Evolutionary conservation across 2,888 invertebrate species (phyloP).

Genomic region (Timema cristinae): DNA sequence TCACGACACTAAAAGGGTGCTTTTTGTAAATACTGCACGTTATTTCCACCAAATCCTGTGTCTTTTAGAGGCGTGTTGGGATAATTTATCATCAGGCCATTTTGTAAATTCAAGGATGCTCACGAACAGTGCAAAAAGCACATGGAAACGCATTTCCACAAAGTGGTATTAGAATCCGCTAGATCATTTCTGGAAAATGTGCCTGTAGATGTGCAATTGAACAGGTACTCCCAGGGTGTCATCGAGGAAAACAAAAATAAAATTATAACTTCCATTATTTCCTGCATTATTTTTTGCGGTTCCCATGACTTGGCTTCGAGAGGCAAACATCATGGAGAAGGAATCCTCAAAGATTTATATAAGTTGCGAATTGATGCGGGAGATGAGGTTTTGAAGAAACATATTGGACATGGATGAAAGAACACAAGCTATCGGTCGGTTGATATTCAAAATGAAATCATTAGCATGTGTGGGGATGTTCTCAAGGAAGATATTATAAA

Average conservation of each 20-base stretch:
- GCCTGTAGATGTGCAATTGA: slow-evolving; percentile 30
- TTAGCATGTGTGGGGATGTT: slow-evolving; percentile 35
- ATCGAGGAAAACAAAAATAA: slow-evolving; percentile 31
- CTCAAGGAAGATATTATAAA: slow-evolving; percentile 26
- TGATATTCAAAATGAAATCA: slow-evolving; percentile 40
- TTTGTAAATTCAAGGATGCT: slow-evolving; percentile 36
- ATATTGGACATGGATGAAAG: slow-evolving; percentile 35
- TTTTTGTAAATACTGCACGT: slow-evolving; percentile 35
- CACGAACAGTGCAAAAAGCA: slow-evolving; percentile 35
- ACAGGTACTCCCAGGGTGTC: slow-evolving; percentile 26
- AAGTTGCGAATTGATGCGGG: slow-evolving; percentile 36
- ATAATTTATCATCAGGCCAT: slow-evolving; percentile 36
- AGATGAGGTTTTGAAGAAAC: slow-evolving; percentile 35
- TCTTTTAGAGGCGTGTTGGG: slow-evolving; percentile 34
- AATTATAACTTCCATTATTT: slow-evolving; percentile 33
- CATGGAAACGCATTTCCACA: slow-evolving; percentile 34
- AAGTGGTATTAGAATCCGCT: slow-evolving; percentile 35
- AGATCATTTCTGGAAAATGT: slow-evolving; percentile 35
- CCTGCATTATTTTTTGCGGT: slow-evolving; percentile 19
- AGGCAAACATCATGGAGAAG: slow-evolving; percentile 30
- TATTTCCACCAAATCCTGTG: slow-evolving; percentile 34
- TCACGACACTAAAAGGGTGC: slow-evolving; percentile 34
- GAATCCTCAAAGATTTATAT: slow-evolving; percentile 34
- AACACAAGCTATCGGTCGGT: slow-evolving; percentile 38
- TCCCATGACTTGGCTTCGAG: slow-evolving; percentile 19